Base-by-base conservation (phyloP, 2,888 invertebrate genomes). In the Adineta ricciae region DNA sequence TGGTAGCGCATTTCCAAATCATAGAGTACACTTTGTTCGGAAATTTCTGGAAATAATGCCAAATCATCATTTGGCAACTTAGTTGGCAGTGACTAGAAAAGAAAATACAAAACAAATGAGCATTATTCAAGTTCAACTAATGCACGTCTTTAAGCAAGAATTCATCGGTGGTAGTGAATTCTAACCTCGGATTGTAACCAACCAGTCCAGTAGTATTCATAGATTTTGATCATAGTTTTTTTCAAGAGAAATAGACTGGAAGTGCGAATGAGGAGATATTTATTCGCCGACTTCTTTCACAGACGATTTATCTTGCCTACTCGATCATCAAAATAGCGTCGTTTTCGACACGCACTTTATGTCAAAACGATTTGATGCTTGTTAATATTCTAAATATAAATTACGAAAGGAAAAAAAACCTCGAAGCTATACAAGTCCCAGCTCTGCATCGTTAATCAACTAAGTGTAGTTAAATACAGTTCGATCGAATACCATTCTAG, bases 21-120 rank as follows among this genome's bases (percentile, higher is more conserved):
- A 36, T 41, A 78, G 1, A 78, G 21, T 41, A 78, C 27, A 78
- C 73, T 78, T 78, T 78, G 73, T 27, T 78, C 73, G 14, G 36
- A 41, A 36, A 78, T 78, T 78, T 78, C 73, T 24, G 73, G 73
- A 27, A 78, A 78, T 78, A 41, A 14, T 24, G 73, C 73, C 41
- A 78, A 78, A 78, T 78, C 73, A 78, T 78, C 73, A 41, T 78
- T 78, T 7, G 73, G 41, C 8, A 41, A 41, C 41, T 78, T 78
- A 9, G 21, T 24, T 41, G 73, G 73, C 21, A 78, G 41, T 78
- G 73, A 78, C 73, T 78, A 41, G 24, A 78, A 24, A 78, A 41
- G 7, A 24, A 78, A 78, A 78, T 19, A 41, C 1, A 78, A 21
- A 24, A 38, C 7, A 41, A 24, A 78, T 11, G 7, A 4, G 38